Evolutionary conservation across 2,888 invertebrate species (phyloP).

Genomic region (Pandemis corylana): DNA sequence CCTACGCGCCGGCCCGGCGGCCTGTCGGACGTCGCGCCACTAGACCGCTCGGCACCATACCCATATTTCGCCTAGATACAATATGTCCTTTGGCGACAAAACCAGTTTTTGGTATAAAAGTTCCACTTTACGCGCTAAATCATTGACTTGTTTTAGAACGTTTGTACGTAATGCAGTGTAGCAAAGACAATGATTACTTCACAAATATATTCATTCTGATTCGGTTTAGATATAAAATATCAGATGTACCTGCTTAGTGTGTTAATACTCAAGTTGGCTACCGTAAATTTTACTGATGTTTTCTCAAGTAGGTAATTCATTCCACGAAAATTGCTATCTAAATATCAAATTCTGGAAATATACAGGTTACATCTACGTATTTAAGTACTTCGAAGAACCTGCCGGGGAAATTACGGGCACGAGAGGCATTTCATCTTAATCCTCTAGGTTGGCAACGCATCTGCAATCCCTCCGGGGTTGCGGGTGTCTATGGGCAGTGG

Average conservation of each 20-base stretch:
- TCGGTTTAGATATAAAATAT: not conserved
- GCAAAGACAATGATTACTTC: not conserved
- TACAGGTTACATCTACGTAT: no score
- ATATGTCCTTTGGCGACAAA: constrained; percentile 23
- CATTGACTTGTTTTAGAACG: not conserved
- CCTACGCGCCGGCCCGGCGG: constrained; percentile 1
- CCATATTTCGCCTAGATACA: constrained; percentile 39
- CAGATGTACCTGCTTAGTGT: not conserved
- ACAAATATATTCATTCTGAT: not conserved
- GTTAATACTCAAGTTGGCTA: not conserved
- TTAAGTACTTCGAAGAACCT: no score
- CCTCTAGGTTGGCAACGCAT: no score
- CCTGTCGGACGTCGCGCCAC: constrained; percentile 42
- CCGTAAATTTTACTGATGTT: no score
- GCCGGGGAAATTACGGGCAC: no score
- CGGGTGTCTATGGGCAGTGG: no score
- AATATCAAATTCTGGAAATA: no score
- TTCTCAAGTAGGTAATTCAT: no score
- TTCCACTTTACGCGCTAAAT: constrained; percentile 7
- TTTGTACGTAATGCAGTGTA: not conserved
- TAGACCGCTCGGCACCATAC: constrained; percentile 73
- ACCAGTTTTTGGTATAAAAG: constrained; percentile 16
- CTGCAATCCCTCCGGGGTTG: no score
- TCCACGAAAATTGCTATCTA: no score
- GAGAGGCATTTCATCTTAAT: no score